A percentile compares a stretch with the other conserved stretches of the same genome.
Evolutionary conservation across 2,113 vertebrate genomes (phyloP).

Genomic region (Neoarius graeffei): DNA sequence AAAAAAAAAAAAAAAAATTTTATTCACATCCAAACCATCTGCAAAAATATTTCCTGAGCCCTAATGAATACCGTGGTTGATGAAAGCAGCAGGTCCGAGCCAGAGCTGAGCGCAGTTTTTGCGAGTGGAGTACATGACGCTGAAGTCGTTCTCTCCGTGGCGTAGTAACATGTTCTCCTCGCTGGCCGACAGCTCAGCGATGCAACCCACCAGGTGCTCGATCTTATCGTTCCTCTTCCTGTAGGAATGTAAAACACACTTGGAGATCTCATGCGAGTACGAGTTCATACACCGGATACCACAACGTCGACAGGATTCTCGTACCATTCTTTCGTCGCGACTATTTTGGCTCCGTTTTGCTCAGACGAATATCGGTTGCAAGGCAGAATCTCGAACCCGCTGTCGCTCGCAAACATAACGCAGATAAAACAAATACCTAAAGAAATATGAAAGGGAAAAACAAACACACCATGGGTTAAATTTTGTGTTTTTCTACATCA

Average conservation of each 20-base stretch:
- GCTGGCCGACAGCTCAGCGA: slow-evolving; percentile 95
- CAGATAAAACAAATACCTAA: slow-evolving; percentile 97
- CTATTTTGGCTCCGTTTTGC: slow-evolving; percentile 98
- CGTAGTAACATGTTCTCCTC: slow-evolving; percentile 95
- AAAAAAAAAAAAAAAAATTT: too few species aligned
- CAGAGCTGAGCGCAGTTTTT: slow-evolving; percentile 99
- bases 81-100: slow-evolving; percentile 97
- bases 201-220: slow-evolving; percentile 95
- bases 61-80: slow-evolving; percentile 86
- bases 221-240: slow-evolving; percentile 99
- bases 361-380: slow-evolving; percentile 98
- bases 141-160: slow-evolving; percentile 98
- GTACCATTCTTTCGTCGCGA: slow-evolving; percentile 97
- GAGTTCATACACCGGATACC: background rate
- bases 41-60: background rate
- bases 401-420: slow-evolving; percentile 96
- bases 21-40: too few species aligned
- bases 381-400: slow-evolving; percentile 96
- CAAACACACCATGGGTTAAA: slow-evolving; percentile 1
- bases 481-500: background rate
- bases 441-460: slow-evolving; percentile 26
- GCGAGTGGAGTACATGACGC: slow-evolving; percentile 98
- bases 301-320: background rate
- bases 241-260: background rate
- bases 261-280: background rate